phyloP scores from a whole-genome alignment of 2,113 vertebrate species.

The Aviceda subcristata region DNA sequence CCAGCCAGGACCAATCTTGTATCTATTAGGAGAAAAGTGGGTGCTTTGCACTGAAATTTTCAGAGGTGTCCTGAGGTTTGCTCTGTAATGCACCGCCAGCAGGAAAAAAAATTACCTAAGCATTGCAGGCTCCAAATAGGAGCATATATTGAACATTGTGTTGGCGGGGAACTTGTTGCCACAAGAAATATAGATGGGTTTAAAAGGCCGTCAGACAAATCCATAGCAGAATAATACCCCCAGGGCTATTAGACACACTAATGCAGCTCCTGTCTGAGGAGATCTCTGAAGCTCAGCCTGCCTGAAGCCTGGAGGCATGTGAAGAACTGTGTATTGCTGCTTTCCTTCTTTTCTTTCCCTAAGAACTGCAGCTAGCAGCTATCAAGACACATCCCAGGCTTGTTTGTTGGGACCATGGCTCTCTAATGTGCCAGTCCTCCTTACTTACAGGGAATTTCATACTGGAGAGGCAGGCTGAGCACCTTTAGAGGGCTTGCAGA shows the following conservation, averaged over 20 bases:
- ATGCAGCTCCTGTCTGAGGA: not conserved
- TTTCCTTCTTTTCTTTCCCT: not conserved
- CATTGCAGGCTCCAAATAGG: not conserved
- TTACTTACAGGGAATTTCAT: not conserved
- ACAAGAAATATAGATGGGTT: not conserved
- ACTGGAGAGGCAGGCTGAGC: not conserved
- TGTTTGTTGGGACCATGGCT: not conserved
- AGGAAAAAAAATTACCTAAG: not conserved
- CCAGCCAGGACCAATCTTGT: not conserved
- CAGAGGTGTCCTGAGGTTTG: not conserved
- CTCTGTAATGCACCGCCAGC: not conserved
- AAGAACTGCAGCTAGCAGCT: not conserved
- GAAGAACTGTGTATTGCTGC: not conserved
- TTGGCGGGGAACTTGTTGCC: not conserved
- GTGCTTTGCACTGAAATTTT: not conserved
- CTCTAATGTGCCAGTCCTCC: not conserved
- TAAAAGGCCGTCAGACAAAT: not conserved
- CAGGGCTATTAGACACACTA: not conserved
- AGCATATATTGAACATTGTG: not conserved
- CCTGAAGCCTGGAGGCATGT: not conserved
- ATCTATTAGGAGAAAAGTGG: not conserved
- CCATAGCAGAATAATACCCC: not conserved
- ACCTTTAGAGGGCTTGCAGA: not conserved
- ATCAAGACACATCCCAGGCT: not conserved
- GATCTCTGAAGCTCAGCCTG: not conserved